Percentiles rank a stretch among this genome's conserved stretches.
These are phyloP conservation scores for Lutraria rhynchaena DNA, from an alignment of 1,140 invertebrate genomes.

Conservation along the genomic window DNA sequence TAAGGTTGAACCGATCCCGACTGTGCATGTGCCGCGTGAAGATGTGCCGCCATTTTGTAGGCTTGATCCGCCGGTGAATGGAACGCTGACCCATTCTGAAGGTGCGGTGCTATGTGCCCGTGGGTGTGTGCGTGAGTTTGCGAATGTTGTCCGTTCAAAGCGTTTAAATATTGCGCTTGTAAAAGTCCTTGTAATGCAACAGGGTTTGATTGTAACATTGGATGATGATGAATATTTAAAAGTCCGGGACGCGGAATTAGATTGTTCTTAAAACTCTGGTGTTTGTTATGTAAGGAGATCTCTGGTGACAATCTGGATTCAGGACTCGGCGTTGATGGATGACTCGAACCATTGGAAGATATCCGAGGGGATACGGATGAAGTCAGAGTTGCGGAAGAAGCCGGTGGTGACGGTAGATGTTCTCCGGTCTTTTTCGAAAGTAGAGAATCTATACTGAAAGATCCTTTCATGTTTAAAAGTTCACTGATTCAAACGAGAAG, in stretches of 20 bases:
- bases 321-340: conserved; percentile 68
- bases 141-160: conserved; percentile 61
- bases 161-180: conserved; percentile 66
- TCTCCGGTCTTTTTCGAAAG: conserved; percentile 67
- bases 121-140: conserved; percentile 30
- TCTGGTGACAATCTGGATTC: conserved; percentile 71
- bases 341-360: conserved; percentile 70
- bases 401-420: conserved; percentile 14
- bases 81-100: conserved; percentile 73
- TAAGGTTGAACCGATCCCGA: conserved; percentile 64
- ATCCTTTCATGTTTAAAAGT: conserved; percentile 61
- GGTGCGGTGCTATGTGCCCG: conserved; percentile 48
- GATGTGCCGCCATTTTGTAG: conserved; percentile 75
- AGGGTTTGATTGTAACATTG: conserved; percentile 64
- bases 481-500: too few relatives aligned
- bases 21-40: conserved; percentile 48
- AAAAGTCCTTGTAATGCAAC: conserved; percentile 64
- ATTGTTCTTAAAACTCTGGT: conserved; percentile 62
- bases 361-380: conserved; percentile 59
- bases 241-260: conserved; percentile 77
- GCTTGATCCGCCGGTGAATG: conserved; percentile 77
- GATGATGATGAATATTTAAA: conserved; percentile 70
- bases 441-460: conserved; percentile 78
- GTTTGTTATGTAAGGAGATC: conserved; percentile 1
- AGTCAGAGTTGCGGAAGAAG: conserved; percentile 25